Percentiles rank a stretch among this genome's conserved stretches.
Conservation (phyloP, 1,140 invertebrate genomes). For the Drosophila chauvacae region DNA sequence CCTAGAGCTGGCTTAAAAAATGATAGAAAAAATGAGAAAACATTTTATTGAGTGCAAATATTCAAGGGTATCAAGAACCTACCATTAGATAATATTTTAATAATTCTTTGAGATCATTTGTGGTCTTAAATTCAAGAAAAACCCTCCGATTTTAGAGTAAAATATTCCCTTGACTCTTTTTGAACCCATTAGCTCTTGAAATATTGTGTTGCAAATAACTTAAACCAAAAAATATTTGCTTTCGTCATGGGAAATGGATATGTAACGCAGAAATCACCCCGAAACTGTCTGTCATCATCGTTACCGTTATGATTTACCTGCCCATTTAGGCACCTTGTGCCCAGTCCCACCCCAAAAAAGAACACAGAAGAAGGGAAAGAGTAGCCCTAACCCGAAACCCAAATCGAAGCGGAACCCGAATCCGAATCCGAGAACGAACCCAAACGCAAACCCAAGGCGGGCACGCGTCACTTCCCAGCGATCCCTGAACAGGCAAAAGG, state of each 20-base stretch:
- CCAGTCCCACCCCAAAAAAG: constrained; percentile 4
- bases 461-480: constrained; percentile 49
- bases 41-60: background rate
- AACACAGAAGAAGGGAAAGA: background rate
- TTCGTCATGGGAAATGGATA: constrained; percentile 24
- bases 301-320: constrained; percentile 46
- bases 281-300: constrained; percentile 34
- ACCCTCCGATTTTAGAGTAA: background rate
- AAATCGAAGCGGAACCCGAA: too few species aligned
- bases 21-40: background rate
- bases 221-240: background rate
- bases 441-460: constrained; percentile 9
- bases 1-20: background rate
- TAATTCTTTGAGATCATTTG: too few species aligned
- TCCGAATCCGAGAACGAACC: background rate
- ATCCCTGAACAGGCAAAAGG: constrained; percentile 24
- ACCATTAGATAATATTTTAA: background rate
- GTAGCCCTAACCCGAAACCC: constrained; percentile 13
- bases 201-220: background rate
- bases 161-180: background rate
- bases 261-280: background rate
- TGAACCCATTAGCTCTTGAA: background rate
- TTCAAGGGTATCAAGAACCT: background rate
- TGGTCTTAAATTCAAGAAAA: background rate
- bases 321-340: constrained; percentile 24